Percentiles rank a stretch among this genome's conserved stretches.
Conservation (phyloP, 1,140 invertebrate genomes). For the Drosophila lacteicornis region DNA sequence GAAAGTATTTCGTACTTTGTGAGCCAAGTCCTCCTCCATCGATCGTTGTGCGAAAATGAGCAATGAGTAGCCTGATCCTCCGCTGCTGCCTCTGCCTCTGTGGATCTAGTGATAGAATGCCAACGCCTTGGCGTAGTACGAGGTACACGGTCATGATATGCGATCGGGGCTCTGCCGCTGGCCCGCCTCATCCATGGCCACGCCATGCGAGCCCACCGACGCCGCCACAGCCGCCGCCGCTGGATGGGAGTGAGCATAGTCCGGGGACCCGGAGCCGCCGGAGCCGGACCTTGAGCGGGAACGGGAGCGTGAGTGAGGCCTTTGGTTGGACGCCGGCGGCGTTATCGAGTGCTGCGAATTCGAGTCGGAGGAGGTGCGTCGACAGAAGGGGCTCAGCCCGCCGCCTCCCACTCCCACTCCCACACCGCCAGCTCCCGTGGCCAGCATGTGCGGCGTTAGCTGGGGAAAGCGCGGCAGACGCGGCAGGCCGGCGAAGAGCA, state of each 20-base stretch:
- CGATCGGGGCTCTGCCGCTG: conserved; percentile 72
- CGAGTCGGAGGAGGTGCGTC: conserved; percentile 82
- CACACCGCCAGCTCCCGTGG: conserved; percentile 32
- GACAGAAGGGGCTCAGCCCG: conserved; percentile 78
- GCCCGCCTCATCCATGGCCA: conserved; percentile 18
- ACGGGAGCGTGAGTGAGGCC: conserved; percentile 43
- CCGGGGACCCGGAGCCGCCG: conserved; percentile 55
- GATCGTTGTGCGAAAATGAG: conserved; percentile 44
- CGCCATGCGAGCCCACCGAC: conserved; percentile 6
- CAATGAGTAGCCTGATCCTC: conserved; percentile 57
- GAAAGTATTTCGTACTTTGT: conserved; percentile 56
- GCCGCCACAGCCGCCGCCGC: conserved; percentile 7
- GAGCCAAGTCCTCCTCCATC: conserved; percentile 28
- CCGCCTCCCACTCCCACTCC: conserved; percentile 1
- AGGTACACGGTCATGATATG: conserved; percentile 84
- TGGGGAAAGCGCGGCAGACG: conserved; percentile 84
- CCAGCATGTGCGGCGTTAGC: conserved; percentile 73
- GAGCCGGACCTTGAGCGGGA: conserved; percentile 39
- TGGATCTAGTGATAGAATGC: conserved; percentile 74
- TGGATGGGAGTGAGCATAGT: conserved; percentile 19
- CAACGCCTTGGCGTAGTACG: conserved; percentile 79
- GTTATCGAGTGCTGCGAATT: conserved; percentile 84
- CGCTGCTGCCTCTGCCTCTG: not conserved
- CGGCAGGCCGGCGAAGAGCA: conserved; percentile 86
- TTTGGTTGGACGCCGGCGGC: conserved; percentile 63